Evolutionary conservation across 1,140 invertebrate genomes (phyloP).

Genomic region (Leucophenga varia): DNA sequence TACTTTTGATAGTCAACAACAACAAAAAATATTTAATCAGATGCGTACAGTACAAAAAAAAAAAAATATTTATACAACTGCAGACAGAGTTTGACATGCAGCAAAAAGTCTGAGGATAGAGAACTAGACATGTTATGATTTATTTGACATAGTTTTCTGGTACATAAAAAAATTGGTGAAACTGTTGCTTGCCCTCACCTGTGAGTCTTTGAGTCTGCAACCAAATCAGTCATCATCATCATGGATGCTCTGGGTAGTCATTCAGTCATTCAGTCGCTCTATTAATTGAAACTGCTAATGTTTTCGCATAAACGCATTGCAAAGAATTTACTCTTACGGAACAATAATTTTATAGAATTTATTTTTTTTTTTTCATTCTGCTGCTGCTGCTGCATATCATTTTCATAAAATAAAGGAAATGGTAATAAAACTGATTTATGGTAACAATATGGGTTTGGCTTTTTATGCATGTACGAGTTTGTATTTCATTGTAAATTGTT

Average conservation of each 20-base stretch:
- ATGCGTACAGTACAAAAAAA: conserved; percentile 8
- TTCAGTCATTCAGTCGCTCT: conserved; percentile 47
- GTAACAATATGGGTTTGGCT: conserved; percentile 26
- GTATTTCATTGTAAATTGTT: too few relatives aligned
- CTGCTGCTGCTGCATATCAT: conserved; percentile 28
- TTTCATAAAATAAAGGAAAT: conserved; percentile 19
- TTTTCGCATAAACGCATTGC: conserved; percentile 16
- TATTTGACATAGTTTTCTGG: conserved; percentile 42
- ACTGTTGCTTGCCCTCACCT: too few relatives aligned
- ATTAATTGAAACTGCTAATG: conserved; percentile 54
- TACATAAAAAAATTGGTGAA: too few relatives aligned
- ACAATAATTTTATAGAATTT: conserved; percentile 45
- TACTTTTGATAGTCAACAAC: too few relatives aligned
- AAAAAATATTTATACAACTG: background rate
- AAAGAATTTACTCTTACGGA: conserved; percentile 48
- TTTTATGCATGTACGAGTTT: conserved; percentile 24
- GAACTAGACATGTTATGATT: conserved; percentile 27
- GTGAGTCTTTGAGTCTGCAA: too few relatives aligned
- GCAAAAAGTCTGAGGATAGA: conserved; percentile 17
- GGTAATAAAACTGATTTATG: conserved; percentile 28
- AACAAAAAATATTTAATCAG: too few relatives aligned
- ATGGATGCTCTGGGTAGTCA: too few relatives aligned
- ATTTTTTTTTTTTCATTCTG: too few relatives aligned
- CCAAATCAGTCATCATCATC: too few relatives aligned
- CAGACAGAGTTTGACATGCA: conserved; percentile 2